Percentiles rank a stretch among this genome's conserved stretches.
phyloP scores from a whole-genome alignment of 2,113 vertebrate species.

The Dolichallabes microphthalmus region DNA sequence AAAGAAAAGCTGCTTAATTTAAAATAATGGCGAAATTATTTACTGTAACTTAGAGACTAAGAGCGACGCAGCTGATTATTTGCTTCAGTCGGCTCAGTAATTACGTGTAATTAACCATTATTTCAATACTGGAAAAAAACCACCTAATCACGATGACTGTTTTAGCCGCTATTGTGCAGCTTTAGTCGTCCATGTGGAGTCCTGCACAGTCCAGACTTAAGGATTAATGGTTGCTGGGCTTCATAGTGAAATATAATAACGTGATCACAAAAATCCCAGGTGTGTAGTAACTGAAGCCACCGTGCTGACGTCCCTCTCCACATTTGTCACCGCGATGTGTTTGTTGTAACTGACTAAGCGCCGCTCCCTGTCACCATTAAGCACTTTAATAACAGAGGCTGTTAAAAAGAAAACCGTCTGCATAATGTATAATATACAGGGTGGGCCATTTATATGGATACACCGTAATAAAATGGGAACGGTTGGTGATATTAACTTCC shows the following conservation, averaged over 20 bases:
- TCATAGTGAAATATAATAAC: constrained; percentile 19
- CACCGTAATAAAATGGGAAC: no score
- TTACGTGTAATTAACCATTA: background rate
- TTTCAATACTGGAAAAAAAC: background rate
- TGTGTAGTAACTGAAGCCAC: background rate
- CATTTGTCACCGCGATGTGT: background rate
- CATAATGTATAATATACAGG: no score
- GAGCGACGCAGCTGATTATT: background rate
- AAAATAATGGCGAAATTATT: background rate
- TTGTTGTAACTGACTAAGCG: no score
- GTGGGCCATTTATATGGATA: no score
- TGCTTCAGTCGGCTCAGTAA: background rate
- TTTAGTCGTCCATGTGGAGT: background rate
- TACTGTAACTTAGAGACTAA: background rate
- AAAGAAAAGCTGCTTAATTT: background rate
- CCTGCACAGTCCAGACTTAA: background rate
- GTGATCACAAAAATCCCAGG: background rate
- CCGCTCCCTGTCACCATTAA: no score
- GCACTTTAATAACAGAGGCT: no score
- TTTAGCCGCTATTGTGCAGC: background rate
- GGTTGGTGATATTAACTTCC: no score
- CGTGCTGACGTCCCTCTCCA: background rate
- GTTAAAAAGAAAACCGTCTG: no score
- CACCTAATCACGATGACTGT: background rate
- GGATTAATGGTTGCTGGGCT: background rate